Base-by-base conservation (phyloP, 2,888 invertebrate species). In the Cantharis flavilabris region DNA sequence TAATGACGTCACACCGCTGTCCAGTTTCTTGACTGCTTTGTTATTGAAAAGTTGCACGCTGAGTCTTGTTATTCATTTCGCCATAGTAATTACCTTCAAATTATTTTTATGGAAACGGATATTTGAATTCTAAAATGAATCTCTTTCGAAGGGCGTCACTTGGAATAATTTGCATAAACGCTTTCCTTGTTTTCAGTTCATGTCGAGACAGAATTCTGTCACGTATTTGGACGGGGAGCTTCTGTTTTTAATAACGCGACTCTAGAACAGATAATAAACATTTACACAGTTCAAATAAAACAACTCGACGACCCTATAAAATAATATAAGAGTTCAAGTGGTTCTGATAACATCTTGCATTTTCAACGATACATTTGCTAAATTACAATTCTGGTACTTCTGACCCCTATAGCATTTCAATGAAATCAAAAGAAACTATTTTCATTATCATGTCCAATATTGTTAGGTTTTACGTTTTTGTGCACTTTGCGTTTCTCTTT, bases 171-270 rank as follows among this genome's bases (percentile, higher is more conserved):
- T 83, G 79, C 82, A 82, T 83, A 81, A 83, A 81, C 80, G 81
- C 81, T 79, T 77, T 79, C 81, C 79, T 81, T 80, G 81, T 81
- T 78, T 80, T 75, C 77, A 77, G 80, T 75, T 72, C 78, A 71
- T 78, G 79, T 76, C 79, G 81, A 81, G 81, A 81, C 79, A 79
- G 82, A 83, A 86, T 86, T 86, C 85, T 85, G 86, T 86, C 86
- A 86, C 86, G 86, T 86, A 84, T 81, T 79, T 75, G 80, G 79
- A 78, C 80, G 77, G 79, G 82, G 76, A 77, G 81, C 81, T 84
- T 67, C 83, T 84, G 85, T 86, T 86, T 86, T 86, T 86, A 86
- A 86, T 86, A 86, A 85, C 84, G 84, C 81, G 82, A 82, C 85
- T 83, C 82, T 77, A 80, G 82, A 80, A 81, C 82, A 84, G 84